Percentiles rank a stretch among this genome's conserved stretches.
phyloP scores from a whole-genome alignment of 2,797 vertebrate species.

The Lacerta bilineata region DNA sequence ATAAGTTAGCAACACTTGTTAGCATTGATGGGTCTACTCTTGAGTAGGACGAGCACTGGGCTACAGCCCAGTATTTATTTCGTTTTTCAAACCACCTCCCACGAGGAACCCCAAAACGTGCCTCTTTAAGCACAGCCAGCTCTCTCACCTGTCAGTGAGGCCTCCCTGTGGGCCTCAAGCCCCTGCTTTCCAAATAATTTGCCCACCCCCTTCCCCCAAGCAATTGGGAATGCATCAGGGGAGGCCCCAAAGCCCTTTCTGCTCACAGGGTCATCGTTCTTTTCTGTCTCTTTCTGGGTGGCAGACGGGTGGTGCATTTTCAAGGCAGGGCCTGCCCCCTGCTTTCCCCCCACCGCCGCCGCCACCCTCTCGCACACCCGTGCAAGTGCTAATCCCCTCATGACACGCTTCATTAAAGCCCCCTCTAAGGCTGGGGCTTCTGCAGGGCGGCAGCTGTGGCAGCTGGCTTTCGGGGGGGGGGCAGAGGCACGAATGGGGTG shows the following conservation, averaged over 20 bases:
- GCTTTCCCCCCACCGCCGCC: rapidly evolving
- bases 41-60: too few relatives aligned
- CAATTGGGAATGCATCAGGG: not conserved
- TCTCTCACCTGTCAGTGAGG: too few relatives aligned
- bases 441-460: not conserved
- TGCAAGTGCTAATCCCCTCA: constrained; percentile 38
- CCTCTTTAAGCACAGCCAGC: too few relatives aligned
- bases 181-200: not conserved
- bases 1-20: too few relatives aligned
- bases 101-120: too few relatives aligned
- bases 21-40: too few relatives aligned
- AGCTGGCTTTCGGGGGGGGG: not conserved
- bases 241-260: not conserved
- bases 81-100: too few relatives aligned
- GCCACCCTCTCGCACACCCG: too few relatives aligned
- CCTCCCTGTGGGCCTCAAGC: too few relatives aligned
- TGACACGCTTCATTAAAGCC: constrained; percentile 38
- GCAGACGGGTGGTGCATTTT: not conserved
- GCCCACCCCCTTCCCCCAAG: not conserved
- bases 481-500: not conserved
- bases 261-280: too few relatives aligned
- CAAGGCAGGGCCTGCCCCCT: not conserved
- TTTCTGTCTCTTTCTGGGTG: not conserved
- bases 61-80: too few relatives aligned
- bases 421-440: constrained; percentile 1